Evolutionary conservation across 2,888 invertebrate genomes (phyloP).

Genomic region (Adineta ricciae): DNA sequence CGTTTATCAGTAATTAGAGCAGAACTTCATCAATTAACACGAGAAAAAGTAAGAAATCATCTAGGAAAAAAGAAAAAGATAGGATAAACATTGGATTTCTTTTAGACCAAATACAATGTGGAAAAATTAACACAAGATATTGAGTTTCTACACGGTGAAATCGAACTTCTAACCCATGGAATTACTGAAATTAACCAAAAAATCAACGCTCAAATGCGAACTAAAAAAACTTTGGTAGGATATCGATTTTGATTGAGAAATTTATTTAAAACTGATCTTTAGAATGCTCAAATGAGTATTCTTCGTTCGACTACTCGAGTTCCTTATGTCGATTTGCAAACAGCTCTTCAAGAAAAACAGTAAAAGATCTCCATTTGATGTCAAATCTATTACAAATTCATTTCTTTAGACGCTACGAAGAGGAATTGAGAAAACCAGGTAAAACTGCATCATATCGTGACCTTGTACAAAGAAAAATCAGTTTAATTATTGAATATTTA

Average conservation of each 20-base stretch:
- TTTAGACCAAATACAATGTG: background rate
- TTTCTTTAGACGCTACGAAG: background rate
- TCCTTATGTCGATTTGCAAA: background rate
- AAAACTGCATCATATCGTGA: background rate
- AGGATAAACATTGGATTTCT: background rate
- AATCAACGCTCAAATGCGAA: background rate
- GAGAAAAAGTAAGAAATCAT: background rate
- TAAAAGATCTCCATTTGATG: background rate
- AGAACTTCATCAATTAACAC: background rate
- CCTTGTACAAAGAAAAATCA: background rate
- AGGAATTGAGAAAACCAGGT: background rate
- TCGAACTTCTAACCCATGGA: background rate
- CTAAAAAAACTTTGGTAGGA: background rate
- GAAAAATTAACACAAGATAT: conserved; percentile 4
- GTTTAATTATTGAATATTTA: background rate
- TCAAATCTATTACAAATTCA: too few species aligned
- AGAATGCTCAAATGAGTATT: background rate
- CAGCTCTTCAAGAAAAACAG: background rate
- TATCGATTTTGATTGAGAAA: too few species aligned
- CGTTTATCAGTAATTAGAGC: background rate
- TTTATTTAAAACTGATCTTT: background rate
- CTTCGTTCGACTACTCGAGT: background rate
- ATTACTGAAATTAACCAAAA: background rate
- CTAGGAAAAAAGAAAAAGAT: background rate
- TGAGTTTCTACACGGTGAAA: background rate